These are phyloP conservation scores for Polydrusus pterygomalis DNA, from an alignment of 2,888 invertebrate species.

Conservation along the genomic window DNA sequence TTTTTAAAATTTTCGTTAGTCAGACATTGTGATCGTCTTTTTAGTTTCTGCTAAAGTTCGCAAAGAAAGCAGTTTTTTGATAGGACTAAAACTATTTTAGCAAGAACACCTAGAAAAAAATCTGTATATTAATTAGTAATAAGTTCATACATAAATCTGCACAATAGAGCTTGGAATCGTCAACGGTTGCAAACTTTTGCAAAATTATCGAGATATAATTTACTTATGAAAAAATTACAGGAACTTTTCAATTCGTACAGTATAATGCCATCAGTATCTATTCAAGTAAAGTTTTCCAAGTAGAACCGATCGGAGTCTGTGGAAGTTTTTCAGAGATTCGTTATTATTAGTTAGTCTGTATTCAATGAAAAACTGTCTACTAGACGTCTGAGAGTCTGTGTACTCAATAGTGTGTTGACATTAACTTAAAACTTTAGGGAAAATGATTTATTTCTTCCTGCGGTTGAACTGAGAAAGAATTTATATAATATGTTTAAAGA, in stretches of 20 bases:
- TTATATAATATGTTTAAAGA: background rate
- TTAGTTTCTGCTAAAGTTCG: no score
- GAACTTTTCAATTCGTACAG: constrained; percentile 15
- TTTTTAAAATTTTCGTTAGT: no score
- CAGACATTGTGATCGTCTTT: no score
- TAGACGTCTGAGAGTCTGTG: constrained; percentile 19
- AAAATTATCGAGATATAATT: background rate
- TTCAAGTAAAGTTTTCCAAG: constrained; percentile 22
- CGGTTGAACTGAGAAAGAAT: background rate
- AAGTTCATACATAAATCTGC: background rate
- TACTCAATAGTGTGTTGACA: constrained; percentile 14
- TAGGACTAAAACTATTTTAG: background rate
- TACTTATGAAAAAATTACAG: background rate
- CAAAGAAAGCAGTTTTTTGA: no score
- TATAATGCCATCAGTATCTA: background rate
- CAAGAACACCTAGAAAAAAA: no score
- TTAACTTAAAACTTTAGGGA: background rate
- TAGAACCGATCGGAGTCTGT: constrained; percentile 3
- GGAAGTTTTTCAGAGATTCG: constrained; percentile 25
- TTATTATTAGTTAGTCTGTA: constrained; percentile 16
- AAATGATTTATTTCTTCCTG: constrained; percentile 19
- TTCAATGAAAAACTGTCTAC: constrained; percentile 7
- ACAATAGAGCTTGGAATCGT: background rate
- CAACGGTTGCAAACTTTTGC: background rate
- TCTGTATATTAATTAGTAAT: no score